phyloP scores from a whole-genome alignment of 2,888 invertebrate genomes.

The Thalpophila matura region DNA sequence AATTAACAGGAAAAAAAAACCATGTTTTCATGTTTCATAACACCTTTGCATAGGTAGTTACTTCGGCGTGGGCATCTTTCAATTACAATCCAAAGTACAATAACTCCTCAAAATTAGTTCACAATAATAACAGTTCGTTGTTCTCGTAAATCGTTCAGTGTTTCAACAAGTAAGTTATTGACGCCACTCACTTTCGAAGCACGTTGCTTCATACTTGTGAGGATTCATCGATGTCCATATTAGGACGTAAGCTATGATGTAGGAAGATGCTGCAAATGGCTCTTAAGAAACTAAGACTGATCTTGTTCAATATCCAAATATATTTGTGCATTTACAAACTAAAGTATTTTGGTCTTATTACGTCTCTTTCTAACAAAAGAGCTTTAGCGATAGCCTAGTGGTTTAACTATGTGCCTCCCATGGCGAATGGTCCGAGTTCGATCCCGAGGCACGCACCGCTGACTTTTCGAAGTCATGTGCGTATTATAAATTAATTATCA shows the following conservation, averaged over 20 bases:
- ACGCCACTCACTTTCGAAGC: conserved; percentile 55
- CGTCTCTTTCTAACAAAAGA: too few species aligned
- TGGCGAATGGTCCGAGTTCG: too few species aligned
- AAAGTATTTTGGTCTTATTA: too few species aligned
- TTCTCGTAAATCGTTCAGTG: conserved; percentile 49
- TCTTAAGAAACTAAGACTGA: not conserved
- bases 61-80: conserved; percentile 22
- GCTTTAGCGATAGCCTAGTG: too few species aligned
- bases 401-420: too few species aligned
- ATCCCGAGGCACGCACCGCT: too few species aligned
- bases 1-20: too few species aligned
- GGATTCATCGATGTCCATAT: conserved; percentile 46
- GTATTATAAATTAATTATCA: too few species aligned
- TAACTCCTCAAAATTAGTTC: conserved; percentile 51
- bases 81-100: conserved; percentile 40
- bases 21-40: conserved; percentile 13
- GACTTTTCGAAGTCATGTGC: too few species aligned
- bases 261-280: conserved; percentile 36
- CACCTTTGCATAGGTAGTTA: not conserved
- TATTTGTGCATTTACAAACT: not conserved
- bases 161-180: conserved; percentile 51
- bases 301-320: not conserved
- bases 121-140: conserved; percentile 47
- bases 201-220: conserved; percentile 53
- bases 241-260: conserved; percentile 42